phyloP scores from a whole-genome alignment of 2,888 invertebrate species.

The Mythimna vitellina region DNA sequence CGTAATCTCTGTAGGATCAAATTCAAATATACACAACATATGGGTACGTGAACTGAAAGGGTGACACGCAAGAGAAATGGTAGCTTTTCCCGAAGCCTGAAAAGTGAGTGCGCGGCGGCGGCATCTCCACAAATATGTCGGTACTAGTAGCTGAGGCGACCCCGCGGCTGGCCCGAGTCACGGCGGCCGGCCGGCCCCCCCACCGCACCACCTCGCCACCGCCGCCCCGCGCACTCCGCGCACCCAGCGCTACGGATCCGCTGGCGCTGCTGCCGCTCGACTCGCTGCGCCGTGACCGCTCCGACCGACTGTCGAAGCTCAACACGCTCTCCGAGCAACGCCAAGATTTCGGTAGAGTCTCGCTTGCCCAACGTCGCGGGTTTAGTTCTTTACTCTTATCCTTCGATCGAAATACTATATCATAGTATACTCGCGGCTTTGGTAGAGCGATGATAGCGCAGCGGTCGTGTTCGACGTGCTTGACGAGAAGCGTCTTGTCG shows the following conservation, averaged over 20 bases:
- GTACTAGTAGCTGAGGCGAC: constrained; percentile 82
- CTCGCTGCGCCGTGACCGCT: constrained; percentile 78
- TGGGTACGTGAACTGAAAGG: constrained; percentile 88
- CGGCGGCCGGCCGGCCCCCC: constrained; percentile 88
- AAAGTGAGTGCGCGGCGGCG: constrained; percentile 88
- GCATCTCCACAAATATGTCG: constrained; percentile 86
- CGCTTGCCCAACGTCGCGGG: constrained; percentile 84
- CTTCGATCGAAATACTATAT: constrained; percentile 79
- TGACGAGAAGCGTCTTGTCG: constrained; percentile 86
- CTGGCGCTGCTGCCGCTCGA: constrained; percentile 75
- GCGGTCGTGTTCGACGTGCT: constrained; percentile 84
- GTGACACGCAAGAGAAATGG: constrained; percentile 90
- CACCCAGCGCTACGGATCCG: constrained; percentile 64
- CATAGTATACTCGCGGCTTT: constrained; percentile 84
- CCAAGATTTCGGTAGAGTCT: constrained; percentile 86
- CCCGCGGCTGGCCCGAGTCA: constrained; percentile 89
- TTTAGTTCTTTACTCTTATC: constrained; percentile 75
- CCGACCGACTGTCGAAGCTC: constrained; percentile 77
- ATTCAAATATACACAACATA: constrained; percentile 87
- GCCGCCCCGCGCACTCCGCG: constrained; percentile 67
- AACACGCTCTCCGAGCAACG: constrained; percentile 86
- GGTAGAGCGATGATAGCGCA: constrained; percentile 88
- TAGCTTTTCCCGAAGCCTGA: constrained; percentile 89
- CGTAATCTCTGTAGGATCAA: constrained; percentile 6
- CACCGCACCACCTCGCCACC: constrained; percentile 85